A percentile compares a stretch with the other conserved stretches of the same genome.
Conservation (phyloP, 2,113 vertebrate genomes). For the Larimichthys crocea region DNA sequence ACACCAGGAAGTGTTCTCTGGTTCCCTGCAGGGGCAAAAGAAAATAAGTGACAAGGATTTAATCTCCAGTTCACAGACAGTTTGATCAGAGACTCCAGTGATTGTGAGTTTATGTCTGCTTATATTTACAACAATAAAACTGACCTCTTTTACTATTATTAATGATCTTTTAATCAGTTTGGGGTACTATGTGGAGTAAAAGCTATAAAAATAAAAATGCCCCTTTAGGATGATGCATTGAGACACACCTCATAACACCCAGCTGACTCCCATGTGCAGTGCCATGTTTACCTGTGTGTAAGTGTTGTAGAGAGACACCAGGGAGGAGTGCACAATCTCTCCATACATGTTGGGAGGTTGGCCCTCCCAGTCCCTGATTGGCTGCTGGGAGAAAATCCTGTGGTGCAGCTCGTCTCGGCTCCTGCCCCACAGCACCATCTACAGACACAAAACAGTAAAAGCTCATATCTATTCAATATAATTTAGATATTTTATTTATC, state of each 20-base stretch:
- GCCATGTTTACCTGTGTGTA: conserved; percentile 79
- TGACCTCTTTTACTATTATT: not conserved
- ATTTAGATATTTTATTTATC: no score
- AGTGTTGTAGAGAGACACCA: conserved; percentile 77
- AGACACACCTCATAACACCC: not conserved
- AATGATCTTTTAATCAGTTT: not conserved
- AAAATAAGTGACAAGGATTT: not conserved
- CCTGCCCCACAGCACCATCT: conserved; percentile 84
- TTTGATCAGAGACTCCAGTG: not conserved
- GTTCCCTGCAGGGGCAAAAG: conserved; percentile 74
- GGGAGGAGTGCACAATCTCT: conserved; percentile 85
- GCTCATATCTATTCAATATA: not conserved
- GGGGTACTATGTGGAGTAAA: not conserved
- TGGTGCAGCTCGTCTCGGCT: conserved; percentile 80
- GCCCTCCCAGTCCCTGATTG: conserved; percentile 86
- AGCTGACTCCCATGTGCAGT: not conserved
- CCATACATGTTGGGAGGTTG: conserved; percentile 80
- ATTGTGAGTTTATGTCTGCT: not conserved
- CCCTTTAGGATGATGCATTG: not conserved
- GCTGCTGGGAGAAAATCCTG: conserved; percentile 80
- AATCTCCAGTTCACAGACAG: not conserved
- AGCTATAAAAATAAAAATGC: not conserved
- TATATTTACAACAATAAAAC: not conserved
- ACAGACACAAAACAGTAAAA: conserved; percentile 19
- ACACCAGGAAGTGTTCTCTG: conserved; percentile 82